Evolutionary conservation across 2,888 invertebrate species (phyloP), one percentile per base, ranked within the genome.

Genomic region (Meganola albula): DNA sequence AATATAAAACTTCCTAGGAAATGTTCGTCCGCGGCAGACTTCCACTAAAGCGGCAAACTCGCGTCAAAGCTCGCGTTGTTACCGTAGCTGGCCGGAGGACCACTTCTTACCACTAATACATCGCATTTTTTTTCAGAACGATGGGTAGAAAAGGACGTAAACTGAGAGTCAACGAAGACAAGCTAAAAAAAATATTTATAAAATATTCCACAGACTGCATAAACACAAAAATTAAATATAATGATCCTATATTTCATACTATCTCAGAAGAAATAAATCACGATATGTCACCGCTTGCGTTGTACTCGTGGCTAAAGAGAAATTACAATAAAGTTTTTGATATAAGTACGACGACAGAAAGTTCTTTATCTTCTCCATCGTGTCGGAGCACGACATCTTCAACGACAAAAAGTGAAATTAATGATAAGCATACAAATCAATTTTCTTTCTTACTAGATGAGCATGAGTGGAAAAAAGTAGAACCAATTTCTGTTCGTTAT

Each of bases 41-140:
- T 34, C 33, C 33, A 34, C 33, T 34, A 34, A 34, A 27, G 33
- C 33, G 33, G 33, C 33, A 34, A 34, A 34, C 33, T 34, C 33
- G 33, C 33, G 33, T 34, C 32, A 32, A 32, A 32, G 32, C 32
- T 32, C 32, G 32, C 32, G 32, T 32, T 32, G 32, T 32, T 32
- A 34, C 31, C 31, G 31, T 32, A 32, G 31, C 26, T 34, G 34
- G 33, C 28, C 34, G 34, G 34, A 34, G 33, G 23, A 33, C 33
- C 33, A 33, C 33, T 33, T 33, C 33, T 33, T 33, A 33, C 33
- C 33, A 33, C 33, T 33, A 33, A 33, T 33, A 27, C 27, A 33
- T 33, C 27, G 33, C 27, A 33, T 33, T 33, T 33, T 27, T 33
- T 33, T 33, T 27, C 33, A 33, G 33, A 33, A 33, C 27, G 33